A percentile compares a stretch with the other conserved stretches of the same genome.
Evolutionary conservation across 2,888 invertebrate genomes (phyloP).

Genomic region (Leptopilina myrica): DNA sequence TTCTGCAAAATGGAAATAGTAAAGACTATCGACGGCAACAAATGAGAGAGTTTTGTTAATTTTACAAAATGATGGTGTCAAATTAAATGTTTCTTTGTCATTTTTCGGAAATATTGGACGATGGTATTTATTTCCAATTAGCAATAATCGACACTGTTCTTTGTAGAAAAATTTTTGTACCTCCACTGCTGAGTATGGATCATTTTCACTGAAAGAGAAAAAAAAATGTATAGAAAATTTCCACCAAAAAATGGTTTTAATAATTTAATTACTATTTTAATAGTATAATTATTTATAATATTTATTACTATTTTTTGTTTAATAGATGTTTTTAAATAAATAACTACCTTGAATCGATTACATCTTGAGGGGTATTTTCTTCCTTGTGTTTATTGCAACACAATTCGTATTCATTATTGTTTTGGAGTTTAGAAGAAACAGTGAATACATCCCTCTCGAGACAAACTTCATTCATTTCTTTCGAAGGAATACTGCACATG

Average conservation of each 20-base stretch:
- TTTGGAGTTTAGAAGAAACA: constrained; percentile 42
- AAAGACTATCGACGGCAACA: constrained; percentile 85
- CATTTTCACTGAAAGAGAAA: constrained; percentile 72
- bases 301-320: no score
- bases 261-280: not conserved
- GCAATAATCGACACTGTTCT: constrained; percentile 66
- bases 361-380: not conserved
- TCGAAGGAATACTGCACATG: constrained; percentile 59
- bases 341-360: constrained; percentile 35
- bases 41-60: constrained; percentile 81
- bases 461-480: constrained; percentile 62
- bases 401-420: constrained; percentile 57
- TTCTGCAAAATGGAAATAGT: constrained; percentile 86
- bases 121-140: constrained; percentile 71
- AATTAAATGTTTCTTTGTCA: constrained; percentile 54
- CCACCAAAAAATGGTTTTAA: no score
- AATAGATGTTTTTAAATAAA: constrained; percentile 10
- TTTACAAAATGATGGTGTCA: constrained; percentile 65
- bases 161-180: constrained; percentile 72
- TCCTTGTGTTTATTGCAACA: constrained; percentile 60
- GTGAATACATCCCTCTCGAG: constrained; percentile 66
- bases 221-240: no score
- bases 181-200: constrained; percentile 79
- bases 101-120: constrained; percentile 66
- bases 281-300: no score